Conservation (phyloP, 2,113 vertebrate genomes). For the Daphoenositta chrysoptera region DNA sequence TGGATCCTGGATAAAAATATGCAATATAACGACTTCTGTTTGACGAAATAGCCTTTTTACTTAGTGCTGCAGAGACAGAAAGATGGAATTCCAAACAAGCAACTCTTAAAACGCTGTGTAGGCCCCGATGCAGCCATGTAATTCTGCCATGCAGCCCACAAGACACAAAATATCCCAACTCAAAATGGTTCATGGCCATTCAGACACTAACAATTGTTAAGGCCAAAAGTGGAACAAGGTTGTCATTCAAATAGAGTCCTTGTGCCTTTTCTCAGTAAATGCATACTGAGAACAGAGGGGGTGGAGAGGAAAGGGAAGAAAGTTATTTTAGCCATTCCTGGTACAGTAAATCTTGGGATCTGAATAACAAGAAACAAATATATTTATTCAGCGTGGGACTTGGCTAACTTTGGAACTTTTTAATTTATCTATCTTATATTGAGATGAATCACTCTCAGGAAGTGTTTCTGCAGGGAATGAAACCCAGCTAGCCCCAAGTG, state of each 20-base stretch:
- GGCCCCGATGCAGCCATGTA: too few species aligned
- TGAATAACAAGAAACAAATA: neutral
- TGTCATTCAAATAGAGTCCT: neutral
- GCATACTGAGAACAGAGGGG: neutral
- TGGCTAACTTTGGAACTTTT: neutral
- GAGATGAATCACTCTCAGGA: constrained; percentile 7
- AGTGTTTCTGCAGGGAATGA: neutral
- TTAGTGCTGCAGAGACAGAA: neutral
- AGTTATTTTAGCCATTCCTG: constrained; percentile 17
- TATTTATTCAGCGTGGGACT: neutral
- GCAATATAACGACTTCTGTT: neutral
- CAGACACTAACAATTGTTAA: neutral
- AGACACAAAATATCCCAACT: neutral
- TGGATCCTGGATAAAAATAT: neutral
- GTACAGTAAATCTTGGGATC: neutral
- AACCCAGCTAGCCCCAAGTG: neutral
- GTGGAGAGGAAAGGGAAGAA: neutral
- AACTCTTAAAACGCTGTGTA: neutral
- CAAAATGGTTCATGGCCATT: neutral
- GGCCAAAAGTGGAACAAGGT: neutral
- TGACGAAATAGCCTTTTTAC: neutral
- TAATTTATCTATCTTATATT: neutral
- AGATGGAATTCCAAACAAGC: neutral
- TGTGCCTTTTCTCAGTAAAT: neutral
- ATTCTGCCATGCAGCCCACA: neutral